These are phyloP conservation scores for Linyphia triangularis DNA, from an alignment of 2,888 invertebrate genomes.

Conservation along the genomic window DNA sequence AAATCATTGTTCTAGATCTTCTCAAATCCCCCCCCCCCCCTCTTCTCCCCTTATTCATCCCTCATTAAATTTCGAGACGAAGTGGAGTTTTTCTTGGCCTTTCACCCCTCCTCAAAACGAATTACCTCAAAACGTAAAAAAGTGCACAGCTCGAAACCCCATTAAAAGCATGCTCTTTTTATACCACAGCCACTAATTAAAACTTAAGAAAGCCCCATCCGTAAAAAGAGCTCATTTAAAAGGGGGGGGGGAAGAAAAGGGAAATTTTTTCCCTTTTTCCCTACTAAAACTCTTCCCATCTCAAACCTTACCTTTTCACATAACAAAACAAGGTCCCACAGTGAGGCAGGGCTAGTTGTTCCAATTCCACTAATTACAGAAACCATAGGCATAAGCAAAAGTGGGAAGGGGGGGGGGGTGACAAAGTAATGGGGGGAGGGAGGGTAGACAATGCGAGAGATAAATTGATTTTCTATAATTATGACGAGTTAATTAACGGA, in stretches of 20 bases:
- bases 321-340: conserved; percentile 59
- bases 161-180: conserved; percentile 61
- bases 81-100: conserved; percentile 41
- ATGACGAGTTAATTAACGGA: conserved; percentile 75
- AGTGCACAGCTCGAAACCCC: conserved; percentile 33
- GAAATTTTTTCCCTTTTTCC: conserved; percentile 15
- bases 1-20: conserved; percentile 58
- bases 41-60: neutral
- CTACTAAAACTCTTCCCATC: neutral
- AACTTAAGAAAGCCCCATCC: conserved; percentile 44
- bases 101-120: conserved; percentile 28
- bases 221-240: conserved; percentile 42
- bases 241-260: neutral
- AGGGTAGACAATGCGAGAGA: conserved; percentile 61
- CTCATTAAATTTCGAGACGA: conserved; percentile 14
- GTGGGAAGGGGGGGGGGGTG: neutral
- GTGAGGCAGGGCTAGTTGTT: conserved; percentile 21
- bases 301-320: conserved; percentile 43
- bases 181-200: conserved; percentile 65
- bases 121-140: conserved; percentile 23
- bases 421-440: neutral
- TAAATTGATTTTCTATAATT: conserved; percentile 75
- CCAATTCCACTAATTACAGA: conserved; percentile 70
- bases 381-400: conserved; percentile 25
- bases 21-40: neutral